Conservation (phyloP, 2,797 vertebrate genomes). For the Glossophaga mutica region DNA sequence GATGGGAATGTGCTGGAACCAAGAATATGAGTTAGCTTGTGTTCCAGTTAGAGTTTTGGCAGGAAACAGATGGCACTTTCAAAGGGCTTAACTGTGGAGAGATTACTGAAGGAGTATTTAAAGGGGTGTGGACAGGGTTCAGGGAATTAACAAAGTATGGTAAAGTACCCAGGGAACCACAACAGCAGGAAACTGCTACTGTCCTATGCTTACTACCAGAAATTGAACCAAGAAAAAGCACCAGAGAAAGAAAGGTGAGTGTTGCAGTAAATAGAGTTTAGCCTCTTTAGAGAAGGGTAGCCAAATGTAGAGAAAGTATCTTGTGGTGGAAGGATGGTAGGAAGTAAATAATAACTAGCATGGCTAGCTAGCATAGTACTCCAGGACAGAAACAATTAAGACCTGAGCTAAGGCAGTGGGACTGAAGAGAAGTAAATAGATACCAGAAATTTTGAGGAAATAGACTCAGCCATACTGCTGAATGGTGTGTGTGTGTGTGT, state of each 20-base stretch:
- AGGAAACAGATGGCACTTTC: slow-evolving; percentile 14
- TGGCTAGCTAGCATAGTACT: background rate
- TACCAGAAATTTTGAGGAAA: background rate
- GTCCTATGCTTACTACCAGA: background rate
- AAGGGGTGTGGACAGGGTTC: background rate
- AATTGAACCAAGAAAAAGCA: background rate
- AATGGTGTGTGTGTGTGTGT: background rate
- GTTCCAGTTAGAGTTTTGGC: background rate
- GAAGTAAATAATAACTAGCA: background rate
- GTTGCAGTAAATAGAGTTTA: background rate
- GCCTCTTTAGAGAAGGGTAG: background rate
- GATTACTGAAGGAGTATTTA: background rate
- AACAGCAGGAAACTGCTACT: background rate
- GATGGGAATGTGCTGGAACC: background rate
- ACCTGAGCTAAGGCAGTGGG: background rate
- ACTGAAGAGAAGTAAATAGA: background rate
- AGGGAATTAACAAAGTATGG: background rate
- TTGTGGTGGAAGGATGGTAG: background rate
- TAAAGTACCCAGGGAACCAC: background rate
- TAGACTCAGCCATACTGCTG: background rate
- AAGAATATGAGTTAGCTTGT: background rate
- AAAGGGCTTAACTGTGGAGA: background rate
- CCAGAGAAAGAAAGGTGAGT: background rate
- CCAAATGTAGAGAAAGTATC: background rate
- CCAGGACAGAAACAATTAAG: background rate